phyloP scores from a whole-genome alignment of 2,888 invertebrate species.

The Epistrophe grossulariae region DNA sequence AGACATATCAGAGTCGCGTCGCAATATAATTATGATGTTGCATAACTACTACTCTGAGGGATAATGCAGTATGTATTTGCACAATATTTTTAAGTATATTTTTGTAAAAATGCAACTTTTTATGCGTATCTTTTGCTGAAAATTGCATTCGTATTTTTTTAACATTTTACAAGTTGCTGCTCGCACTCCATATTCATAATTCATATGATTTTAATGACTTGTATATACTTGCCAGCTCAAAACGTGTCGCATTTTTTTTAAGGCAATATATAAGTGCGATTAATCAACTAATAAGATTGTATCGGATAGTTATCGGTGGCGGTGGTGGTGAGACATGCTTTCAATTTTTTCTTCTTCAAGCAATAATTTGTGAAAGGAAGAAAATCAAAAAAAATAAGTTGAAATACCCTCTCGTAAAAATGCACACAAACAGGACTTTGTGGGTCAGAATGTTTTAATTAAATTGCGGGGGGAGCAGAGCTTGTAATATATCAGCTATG shows the following conservation, averaged over 20 bases:
- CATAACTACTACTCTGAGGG: slow-evolving; percentile 21
- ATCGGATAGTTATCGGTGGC: slow-evolving; percentile 9
- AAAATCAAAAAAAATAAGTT: slow-evolving; percentile 30
- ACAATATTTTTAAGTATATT: slow-evolving; percentile 7
- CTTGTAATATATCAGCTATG: background rate
- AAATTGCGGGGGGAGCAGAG: background rate
- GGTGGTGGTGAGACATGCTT: background rate
- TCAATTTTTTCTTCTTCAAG: slow-evolving; percentile 7
- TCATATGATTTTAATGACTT: slow-evolving; percentile 36
- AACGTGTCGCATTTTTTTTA: slow-evolving; percentile 29
- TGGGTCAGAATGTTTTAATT: slow-evolving; percentile 13
- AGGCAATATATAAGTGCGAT: slow-evolving; percentile 22
- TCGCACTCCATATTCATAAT: slow-evolving; percentile 41
- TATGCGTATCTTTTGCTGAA: slow-evolving; percentile 14
- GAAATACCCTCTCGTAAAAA: slow-evolving; percentile 6
- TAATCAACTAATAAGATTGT: slow-evolving; percentile 13
- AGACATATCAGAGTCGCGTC: slow-evolving; percentile 30
- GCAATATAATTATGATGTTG: slow-evolving; percentile 17
- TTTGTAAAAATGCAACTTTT: slow-evolving; percentile 19
- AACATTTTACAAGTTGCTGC: background rate
- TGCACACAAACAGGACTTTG: slow-evolving; percentile 26
- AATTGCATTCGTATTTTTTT: slow-evolving; percentile 2
- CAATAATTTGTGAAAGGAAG: slow-evolving; percentile 26
- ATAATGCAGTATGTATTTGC: slow-evolving; percentile 6
- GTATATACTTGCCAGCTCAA: background rate